Base-by-base conservation (phyloP, 2,888 invertebrate genomes). In the Pandemis heparana region DNA sequence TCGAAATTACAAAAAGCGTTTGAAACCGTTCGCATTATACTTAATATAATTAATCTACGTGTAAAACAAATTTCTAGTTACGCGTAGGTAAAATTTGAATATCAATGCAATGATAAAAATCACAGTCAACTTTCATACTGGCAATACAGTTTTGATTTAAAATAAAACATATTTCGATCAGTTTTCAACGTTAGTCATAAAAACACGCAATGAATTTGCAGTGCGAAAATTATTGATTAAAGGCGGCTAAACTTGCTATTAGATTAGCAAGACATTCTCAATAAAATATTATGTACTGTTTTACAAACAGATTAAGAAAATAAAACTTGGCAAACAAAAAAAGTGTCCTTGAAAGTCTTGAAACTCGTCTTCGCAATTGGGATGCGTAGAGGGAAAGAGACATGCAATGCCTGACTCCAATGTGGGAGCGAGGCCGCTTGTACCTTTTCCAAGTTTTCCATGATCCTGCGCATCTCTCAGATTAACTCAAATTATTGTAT, bases 1-100 rank as follows among this genome's bases (percentile, higher is more conserved):
- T 8, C 48, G 63, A 64, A 69, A 73, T 73, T 73, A 73, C 63
- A 73, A 73, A 73, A 73, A 66, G 61, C 14, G 32, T 73, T 69
- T 63, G 12, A 71, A 67, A 69, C 41, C 63, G 63, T 59, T 68
- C 68, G 63, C 56, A 59, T 73, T 73, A 69, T 48, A 69, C 73
- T 73, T 73, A 73, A 72, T 51, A 60, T 41, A 56, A 62, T 64
- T 63, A 64, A 39, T 32, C 71, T 67, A 66, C 65, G 66, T 64
- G 7, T 61, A 65, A 64, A 72, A 64, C 46, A 8, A 63, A 63
- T 53, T 70, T 72, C 16, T 69, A 66, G 53, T 48, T 12, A 71
- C 61, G 60, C 68, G 69, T 18, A 14, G 56, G 18, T 51, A 71
- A 59, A 59, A 71, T 51, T 59, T 14, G 38, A 23, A 56, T 23